Conservation (phyloP, 2,888 invertebrate genomes). For the Amphipoea oculea region DNA sequence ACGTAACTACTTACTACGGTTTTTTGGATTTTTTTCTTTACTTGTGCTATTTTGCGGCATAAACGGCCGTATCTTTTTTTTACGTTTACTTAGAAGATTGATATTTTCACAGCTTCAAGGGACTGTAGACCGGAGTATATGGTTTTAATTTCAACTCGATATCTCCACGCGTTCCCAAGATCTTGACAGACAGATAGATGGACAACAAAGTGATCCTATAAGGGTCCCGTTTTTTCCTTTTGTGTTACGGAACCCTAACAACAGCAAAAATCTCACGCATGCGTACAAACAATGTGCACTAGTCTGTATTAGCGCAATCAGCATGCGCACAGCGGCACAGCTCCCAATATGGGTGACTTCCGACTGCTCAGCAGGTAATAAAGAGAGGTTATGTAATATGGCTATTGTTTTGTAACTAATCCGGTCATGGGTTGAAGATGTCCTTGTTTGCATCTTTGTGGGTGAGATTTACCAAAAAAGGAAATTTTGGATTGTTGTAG, state of each 20-base stretch:
- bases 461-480: neutral
- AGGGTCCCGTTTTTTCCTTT: too few species aligned
- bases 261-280: slow-evolving; percentile 41
- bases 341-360: slow-evolving; percentile 61
- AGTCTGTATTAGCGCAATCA: slow-evolving; percentile 27
- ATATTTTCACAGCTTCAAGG: too few species aligned
- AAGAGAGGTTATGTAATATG: slow-evolving; percentile 48
- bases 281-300: slow-evolving; percentile 47
- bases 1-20: too few species aligned
- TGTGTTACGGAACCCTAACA: neutral
- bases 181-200: too few species aligned
- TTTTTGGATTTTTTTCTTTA: too few species aligned
- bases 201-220: too few species aligned
- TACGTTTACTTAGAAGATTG: too few species aligned
- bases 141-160: too few species aligned
- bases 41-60: too few species aligned
- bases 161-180: too few species aligned
- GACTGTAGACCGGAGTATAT: too few species aligned
- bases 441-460: slow-evolving; percentile 25
- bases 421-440: slow-evolving; percentile 30
- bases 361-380: slow-evolving; percentile 40
- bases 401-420: slow-evolving; percentile 42
- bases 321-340: slow-evolving; percentile 40
- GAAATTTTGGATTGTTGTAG: neutral
- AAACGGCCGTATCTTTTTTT: too few species aligned